Base-by-base conservation (phyloP, 2,797 vertebrate genomes). In the Oryzias dopingdopingensis region DNA sequence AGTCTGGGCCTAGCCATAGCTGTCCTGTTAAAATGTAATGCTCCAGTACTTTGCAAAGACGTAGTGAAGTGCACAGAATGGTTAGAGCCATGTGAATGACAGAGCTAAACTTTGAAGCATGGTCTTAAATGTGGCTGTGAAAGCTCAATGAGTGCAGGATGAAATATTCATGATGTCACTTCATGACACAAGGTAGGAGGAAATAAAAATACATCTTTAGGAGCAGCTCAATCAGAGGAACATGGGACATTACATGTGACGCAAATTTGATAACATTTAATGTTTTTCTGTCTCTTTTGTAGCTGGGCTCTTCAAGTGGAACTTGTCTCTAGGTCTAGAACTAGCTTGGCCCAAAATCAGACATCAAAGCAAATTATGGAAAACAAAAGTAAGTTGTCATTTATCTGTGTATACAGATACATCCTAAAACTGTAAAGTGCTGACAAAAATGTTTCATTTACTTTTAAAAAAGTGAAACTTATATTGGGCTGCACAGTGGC, bases 21-120 rank as follows among this genome's bases (percentile, higher is more conserved):
- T 40, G 64, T 66, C 62, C 74, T 41, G 51, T 86, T 78, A 82
- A 88, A 85, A 59, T 80, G 52, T 76, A 67, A 87, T 79, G 79
- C 72, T 47, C 64, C 66, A 80, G 61, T 53, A 72, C 72, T 60
- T 79, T 37, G 26, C 56, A 68, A 78, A 86, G 74, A 86, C 70
- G 61, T 53, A 58, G 58, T 20, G 62, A 72, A 65, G 71, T 76
- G 43, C 67, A 54, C 45, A 29, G 49, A 62, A 53, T 65, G 42
- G 63, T 45, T 61, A 26, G 41, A 65, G 65, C 52, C 56, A 46
- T 52, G 64, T 60, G 76, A 73, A 67, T 56, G 55, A 67, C 52
- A 47, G 74, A 40, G 13, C 71, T 78, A 54, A 70, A 77, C 67
- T 52, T 67, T 59, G 53, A 47, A 56, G 49, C 15, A 17, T 15